Evolutionary conservation across 2,888 invertebrate species (phyloP).

Genomic region (Hoplodrina ambigua): DNA sequence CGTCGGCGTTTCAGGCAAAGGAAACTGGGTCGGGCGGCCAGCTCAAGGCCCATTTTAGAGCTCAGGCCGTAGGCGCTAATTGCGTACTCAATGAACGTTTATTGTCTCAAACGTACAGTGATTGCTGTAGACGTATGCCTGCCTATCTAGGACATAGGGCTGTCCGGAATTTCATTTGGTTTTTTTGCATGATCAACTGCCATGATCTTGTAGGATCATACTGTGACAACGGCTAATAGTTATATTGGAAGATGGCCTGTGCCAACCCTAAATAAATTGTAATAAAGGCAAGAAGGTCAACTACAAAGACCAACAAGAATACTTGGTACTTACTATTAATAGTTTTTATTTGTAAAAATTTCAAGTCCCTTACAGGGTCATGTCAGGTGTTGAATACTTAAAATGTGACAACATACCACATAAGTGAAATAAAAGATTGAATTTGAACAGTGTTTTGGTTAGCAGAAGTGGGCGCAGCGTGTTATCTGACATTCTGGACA

Average conservation of each 20-base stretch:
- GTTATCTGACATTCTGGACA: conserved; percentile 13
- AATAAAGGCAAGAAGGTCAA: neutral
- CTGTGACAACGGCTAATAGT: neutral
- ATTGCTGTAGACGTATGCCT: conserved; percentile 54
- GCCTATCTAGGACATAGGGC: conserved; percentile 52
- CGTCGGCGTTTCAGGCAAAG: conserved; percentile 45
- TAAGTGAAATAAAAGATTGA: no score
- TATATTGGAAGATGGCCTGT: neutral
- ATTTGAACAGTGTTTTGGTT: no score
- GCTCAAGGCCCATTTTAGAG: conserved; percentile 65
- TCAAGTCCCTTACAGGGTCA: no score
- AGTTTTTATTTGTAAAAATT: no score
- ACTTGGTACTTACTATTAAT: neutral
- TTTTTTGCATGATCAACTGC: neutral
- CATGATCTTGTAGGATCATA: no score
- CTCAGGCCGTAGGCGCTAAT: conserved; percentile 73
- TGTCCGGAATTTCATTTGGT: conserved; percentile 10
- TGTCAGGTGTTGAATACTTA: no score
- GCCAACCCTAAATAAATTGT: neutral
- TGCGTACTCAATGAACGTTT: conserved; percentile 76
- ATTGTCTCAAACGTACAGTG: conserved; percentile 74
- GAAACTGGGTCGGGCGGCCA: conserved; percentile 64
- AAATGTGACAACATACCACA: no score
- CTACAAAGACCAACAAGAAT: neutral
- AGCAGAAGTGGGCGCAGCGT: neutral